Conservation (phyloP, 2,113 vertebrate genomes). For the Archocentrus centrarchus region DNA sequence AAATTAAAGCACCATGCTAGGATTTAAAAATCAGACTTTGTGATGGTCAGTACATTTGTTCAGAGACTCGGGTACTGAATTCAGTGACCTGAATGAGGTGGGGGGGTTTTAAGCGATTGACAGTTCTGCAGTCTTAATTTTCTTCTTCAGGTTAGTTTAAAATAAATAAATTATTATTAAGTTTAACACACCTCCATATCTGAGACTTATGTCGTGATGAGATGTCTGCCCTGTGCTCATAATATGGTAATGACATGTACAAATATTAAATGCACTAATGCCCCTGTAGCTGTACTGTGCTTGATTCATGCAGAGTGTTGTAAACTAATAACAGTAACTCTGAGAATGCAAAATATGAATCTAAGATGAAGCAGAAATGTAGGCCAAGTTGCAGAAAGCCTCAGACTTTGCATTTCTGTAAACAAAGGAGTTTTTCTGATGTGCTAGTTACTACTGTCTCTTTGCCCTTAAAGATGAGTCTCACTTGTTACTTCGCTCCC, state of each 20-base stretch:
- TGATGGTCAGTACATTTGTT: neutral
- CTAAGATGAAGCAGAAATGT: neutral
- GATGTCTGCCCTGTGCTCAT: neutral
- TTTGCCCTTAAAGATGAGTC: conserved; percentile 75
- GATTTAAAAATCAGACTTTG: neutral
- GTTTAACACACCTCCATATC: neutral
- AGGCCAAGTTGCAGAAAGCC: neutral
- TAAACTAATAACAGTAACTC: neutral
- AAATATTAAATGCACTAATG: neutral
- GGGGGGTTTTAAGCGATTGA: neutral
- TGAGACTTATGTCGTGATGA: neutral
- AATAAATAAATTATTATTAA: neutral
- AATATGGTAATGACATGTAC: neutral
- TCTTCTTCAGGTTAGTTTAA: neutral
- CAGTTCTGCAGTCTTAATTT: neutral
- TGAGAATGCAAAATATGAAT: neutral
- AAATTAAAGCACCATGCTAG: neutral
- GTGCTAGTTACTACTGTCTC: conserved; percentile 7
- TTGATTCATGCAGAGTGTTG: neutral
- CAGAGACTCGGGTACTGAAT: neutral
- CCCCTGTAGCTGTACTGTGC: neutral
- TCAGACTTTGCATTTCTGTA: neutral
- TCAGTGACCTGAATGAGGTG: neutral
- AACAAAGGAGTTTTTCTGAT: neutral
- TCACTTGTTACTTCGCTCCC: conserved; percentile 73